Percentiles rank a stretch among this genome's conserved stretches.
Conservation (phyloP, 2,797 vertebrate genomes). For the Phataginus tricuspis region DNA sequence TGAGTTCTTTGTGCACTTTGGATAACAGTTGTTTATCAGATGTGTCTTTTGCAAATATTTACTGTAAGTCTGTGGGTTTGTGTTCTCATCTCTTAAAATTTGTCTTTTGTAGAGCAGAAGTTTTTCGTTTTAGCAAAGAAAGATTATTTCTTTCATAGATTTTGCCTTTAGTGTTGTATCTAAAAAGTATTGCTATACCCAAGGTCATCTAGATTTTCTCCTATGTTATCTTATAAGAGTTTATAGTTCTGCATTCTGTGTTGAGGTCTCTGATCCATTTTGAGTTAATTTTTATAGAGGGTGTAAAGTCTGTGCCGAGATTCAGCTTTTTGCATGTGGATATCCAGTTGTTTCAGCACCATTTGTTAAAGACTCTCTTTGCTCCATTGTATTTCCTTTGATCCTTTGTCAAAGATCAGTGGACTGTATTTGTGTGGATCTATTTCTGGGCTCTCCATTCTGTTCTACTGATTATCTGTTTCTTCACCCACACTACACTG, state of each 20-base stretch:
- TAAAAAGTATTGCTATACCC: background rate
- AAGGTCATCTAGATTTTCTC: background rate
- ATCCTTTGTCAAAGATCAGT: background rate
- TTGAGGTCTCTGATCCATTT: background rate
- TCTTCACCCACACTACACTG: background rate
- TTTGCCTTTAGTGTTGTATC: background rate
- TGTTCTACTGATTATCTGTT: background rate
- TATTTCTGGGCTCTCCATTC: background rate
- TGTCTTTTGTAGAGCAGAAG: background rate
- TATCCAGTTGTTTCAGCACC: background rate
- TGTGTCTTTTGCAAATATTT: background rate
- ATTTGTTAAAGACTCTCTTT: background rate
- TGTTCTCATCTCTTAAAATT: background rate
- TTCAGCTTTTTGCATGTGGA: background rate
- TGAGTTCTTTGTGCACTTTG: background rate
- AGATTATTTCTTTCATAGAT: background rate
- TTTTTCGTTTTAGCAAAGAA: background rate
- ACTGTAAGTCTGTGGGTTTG: background rate
- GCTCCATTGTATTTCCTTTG: background rate
- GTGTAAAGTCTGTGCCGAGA: background rate
- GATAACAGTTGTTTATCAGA: background rate
- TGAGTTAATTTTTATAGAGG: background rate
- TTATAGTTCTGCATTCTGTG: background rate
- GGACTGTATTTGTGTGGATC: background rate
- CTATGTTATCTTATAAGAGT: background rate